Conservation (phyloP, 2,113 vertebrate species). For the Sander lucioperca region DNA sequence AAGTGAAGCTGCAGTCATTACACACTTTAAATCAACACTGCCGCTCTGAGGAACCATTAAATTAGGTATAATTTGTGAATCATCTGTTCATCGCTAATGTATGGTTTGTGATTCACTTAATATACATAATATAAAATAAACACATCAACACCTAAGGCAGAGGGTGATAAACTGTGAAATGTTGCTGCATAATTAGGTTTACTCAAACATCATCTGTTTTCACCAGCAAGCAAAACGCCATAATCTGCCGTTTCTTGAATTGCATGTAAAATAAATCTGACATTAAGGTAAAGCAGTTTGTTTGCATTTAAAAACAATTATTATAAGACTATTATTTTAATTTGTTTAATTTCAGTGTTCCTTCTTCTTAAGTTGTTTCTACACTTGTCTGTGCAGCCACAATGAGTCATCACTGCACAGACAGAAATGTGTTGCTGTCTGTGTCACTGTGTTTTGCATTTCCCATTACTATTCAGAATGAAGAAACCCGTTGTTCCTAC, state of each 20-base stretch:
- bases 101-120: conserved; percentile 36
- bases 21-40: conserved; percentile 3
- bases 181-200: conserved; percentile 6
- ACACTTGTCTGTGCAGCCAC: background rate
- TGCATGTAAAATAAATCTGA: background rate
- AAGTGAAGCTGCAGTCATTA: background rate
- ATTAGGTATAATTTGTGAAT: conserved; percentile 53
- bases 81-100: conserved; percentile 56
- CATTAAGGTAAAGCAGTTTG: background rate
- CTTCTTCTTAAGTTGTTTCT: background rate
- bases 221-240: background rate
- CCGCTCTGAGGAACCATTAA: conserved; percentile 11
- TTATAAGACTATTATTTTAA: background rate
- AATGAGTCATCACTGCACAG: background rate
- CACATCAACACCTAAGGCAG: conserved; percentile 29
- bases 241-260: conserved; percentile 10
- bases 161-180: conserved; percentile 39
- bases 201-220: conserved; percentile 16
- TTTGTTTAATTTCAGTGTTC: background rate
- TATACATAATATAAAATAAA: background rate
- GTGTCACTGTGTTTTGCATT: conserved; percentile 3
- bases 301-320: background rate
- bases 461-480: background rate
- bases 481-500: background rate
- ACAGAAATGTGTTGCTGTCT: background rate